Evolutionary conservation across 2,113 vertebrate species (phyloP).

Genomic region (Callorhinus ursinus): DNA sequence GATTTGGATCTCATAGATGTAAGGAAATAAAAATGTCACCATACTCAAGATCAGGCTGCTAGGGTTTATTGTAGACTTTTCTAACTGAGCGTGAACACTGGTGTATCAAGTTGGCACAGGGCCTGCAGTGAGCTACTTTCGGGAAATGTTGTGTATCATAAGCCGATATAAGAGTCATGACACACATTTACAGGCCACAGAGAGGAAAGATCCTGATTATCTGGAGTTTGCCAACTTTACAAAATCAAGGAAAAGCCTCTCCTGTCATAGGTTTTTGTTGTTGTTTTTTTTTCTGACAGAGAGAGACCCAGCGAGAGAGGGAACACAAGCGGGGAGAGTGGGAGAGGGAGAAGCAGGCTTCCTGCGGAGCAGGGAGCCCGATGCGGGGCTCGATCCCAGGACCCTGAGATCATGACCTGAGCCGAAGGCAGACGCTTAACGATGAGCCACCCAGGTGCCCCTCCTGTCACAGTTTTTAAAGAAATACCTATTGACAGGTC

Average conservation of each 20-base stretch:
- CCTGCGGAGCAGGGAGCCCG: too few relatives aligned
- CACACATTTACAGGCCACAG: background rate
- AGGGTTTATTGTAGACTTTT: background rate
- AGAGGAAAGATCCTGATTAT: background rate
- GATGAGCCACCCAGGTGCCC: too few relatives aligned
- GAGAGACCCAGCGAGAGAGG: too few relatives aligned
- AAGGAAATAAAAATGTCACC: constrained; percentile 31
- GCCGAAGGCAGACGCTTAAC: too few relatives aligned
- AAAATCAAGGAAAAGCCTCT: background rate
- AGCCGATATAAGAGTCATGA: background rate
- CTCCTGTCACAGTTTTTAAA: rapidly evolving
- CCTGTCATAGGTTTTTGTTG: rapidly evolving
- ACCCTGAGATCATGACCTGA: too few relatives aligned
- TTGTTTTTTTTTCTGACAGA: too few relatives aligned
- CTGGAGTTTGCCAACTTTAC: background rate
- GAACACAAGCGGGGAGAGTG: too few relatives aligned
- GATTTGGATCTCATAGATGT: background rate
- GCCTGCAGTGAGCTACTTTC: background rate
- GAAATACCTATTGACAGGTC: background rate
- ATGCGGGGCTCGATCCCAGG: too few relatives aligned
- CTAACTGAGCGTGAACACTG: background rate
- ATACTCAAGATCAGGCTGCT: background rate
- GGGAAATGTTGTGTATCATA: background rate
- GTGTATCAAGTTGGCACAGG: background rate
- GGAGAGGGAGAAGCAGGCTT: too few relatives aligned